Conservation (phyloP, 2,888 invertebrate species). For the Heliconius ethilla region DNA sequence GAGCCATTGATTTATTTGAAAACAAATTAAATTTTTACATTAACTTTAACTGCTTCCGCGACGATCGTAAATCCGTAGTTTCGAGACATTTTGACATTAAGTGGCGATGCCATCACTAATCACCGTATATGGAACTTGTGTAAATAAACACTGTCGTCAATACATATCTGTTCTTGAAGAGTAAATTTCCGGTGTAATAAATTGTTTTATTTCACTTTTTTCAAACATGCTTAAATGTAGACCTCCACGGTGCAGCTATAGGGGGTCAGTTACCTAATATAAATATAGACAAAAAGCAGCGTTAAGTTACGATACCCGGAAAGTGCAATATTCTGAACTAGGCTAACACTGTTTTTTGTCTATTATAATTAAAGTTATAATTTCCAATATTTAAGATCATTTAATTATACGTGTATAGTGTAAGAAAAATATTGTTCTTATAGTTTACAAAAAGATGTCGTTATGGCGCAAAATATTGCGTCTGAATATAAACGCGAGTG, state of each 20-base stretch:
- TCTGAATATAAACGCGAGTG: no score
- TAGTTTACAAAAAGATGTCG: no score
- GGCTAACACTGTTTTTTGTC: no score
- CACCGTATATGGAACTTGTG: slow-evolving; percentile 56
- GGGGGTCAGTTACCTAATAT: not conserved
- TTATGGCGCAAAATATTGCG: no score
- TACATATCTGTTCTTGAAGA: slow-evolving; percentile 22
- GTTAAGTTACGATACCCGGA: not conserved
- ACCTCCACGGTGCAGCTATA: not conserved
- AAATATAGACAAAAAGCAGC: not conserved
- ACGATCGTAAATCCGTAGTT: slow-evolving; percentile 52
- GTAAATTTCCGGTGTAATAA: slow-evolving; percentile 44
- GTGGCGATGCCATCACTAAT: slow-evolving; percentile 48
- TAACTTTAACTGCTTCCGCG: slow-evolving; percentile 69
- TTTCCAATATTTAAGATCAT: no score
- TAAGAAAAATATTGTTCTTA: no score
- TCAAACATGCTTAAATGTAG: not conserved
- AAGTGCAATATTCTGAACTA: no score
- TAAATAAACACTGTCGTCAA: slow-evolving; percentile 56
- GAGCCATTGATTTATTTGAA: slow-evolving; percentile 50
- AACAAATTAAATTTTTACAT: slow-evolving; percentile 63
- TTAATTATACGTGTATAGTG: no score
- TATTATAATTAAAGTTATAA: no score
- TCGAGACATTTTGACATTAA: slow-evolving; percentile 49
- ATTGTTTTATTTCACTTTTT: slow-evolving; percentile 2